Evolutionary conservation across 2,888 invertebrate species (phyloP).

Genomic region (Drosophila meridiana): DNA sequence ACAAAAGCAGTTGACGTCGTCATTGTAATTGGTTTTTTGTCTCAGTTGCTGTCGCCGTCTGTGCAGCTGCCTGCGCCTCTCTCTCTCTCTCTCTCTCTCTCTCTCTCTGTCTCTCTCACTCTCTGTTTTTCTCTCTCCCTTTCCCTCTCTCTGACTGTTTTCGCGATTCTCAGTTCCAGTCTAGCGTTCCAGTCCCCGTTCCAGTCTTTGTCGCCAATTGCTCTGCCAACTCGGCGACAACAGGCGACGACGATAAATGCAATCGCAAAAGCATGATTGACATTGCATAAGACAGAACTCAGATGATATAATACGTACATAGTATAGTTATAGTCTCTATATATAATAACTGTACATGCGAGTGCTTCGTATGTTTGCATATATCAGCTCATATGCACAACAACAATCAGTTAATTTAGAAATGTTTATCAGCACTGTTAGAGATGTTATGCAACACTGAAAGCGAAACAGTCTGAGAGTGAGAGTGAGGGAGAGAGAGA

Average conservation of each 20-base stretch:
- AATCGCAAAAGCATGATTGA: conserved; percentile 66
- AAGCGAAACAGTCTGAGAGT: neutral
- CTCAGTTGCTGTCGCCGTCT: conserved; percentile 17
- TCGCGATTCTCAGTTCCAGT: conserved; percentile 3
- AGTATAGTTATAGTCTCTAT: conserved; percentile 8
- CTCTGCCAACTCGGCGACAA: conserved; percentile 46
- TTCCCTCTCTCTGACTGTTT: too few relatives aligned
- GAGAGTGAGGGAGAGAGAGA: neutral
- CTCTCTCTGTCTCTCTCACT: neutral
- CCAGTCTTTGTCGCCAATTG: conserved; percentile 45
- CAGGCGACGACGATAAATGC: conserved; percentile 55
- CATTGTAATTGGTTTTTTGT: conserved; percentile 58
- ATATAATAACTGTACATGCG: conserved; percentile 4
- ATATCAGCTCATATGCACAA: conserved; percentile 24
- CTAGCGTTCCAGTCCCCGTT: conserved; percentile 3
- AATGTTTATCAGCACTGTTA: conserved; percentile 58
- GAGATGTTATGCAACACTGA: conserved; percentile 61
- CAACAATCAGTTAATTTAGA: conserved; percentile 50
- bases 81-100: neutral
- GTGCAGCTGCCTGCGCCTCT: neutral
- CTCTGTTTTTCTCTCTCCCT: neutral
- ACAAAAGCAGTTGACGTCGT: conserved; percentile 36
- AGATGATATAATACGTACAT: conserved; percentile 9
- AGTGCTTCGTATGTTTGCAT: conserved; percentile 22
- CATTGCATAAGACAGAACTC: conserved; percentile 61